These are phyloP conservation scores for Epsilonema sp. DNA, from an alignment of 2,888 invertebrate genomes.

Conservation along the genomic window DNA sequence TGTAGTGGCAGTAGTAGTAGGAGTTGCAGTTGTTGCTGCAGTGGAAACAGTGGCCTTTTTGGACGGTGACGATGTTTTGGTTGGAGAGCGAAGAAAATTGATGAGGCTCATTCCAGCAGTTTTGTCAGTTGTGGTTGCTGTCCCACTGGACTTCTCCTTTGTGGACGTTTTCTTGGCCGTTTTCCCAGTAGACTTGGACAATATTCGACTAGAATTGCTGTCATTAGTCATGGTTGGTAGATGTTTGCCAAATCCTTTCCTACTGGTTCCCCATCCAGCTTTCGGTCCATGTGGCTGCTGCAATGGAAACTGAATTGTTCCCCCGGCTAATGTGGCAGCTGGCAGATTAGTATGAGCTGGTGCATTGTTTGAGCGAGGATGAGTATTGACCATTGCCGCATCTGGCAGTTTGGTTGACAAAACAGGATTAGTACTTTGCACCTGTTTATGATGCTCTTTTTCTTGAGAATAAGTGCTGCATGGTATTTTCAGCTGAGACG, in stretches of 20 bases:
- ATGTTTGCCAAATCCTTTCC: too few species aligned
- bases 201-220: too few species aligned
- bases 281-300: background rate
- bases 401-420: background rate
- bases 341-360: too few species aligned
- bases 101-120: background rate
- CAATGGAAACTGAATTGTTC: background rate
- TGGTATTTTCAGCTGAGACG: conserved; percentile 10
- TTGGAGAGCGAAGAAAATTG: background rate
- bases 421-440: background rate
- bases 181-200: background rate
- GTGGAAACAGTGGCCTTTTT: background rate
- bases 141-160: background rate
- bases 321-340: background rate
- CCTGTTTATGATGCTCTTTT: too few species aligned
- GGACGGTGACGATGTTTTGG: background rate
- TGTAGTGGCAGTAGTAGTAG: background rate
- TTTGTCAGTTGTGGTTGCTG: too few species aligned
- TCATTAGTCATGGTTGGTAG: too few species aligned
- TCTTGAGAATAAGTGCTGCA: too few species aligned
- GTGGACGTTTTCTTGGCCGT: background rate
- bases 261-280: background rate
- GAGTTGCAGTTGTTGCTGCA: background rate
- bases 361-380: too few species aligned
- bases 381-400: too few species aligned